These are phyloP conservation scores for Cistogaster globosa DNA, from an alignment of 2,888 invertebrate species.

Conservation along the genomic window DNA sequence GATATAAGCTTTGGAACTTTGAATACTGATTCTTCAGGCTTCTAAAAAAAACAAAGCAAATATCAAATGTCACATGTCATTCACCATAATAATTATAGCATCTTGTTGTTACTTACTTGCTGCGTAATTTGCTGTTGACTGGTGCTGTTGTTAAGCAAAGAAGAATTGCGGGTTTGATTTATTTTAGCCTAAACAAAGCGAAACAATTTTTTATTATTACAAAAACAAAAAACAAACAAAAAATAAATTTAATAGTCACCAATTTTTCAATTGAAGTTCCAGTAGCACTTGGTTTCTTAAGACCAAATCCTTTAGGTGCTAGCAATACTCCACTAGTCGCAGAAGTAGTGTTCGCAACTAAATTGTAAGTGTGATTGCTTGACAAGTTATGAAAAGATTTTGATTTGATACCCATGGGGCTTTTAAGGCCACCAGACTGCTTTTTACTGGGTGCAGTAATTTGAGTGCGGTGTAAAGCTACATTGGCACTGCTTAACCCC, in stretches of 20 bases:
- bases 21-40: constrained; percentile 77
- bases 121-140: constrained; percentile 41
- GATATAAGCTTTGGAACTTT: constrained; percentile 80
- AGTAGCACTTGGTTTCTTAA: constrained; percentile 63
- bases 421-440: constrained; percentile 76
- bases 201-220: not conserved
- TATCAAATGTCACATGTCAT: not conserved
- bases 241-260: constrained; percentile 1
- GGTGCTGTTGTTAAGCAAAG: constrained; percentile 38
- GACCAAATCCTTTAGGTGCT: constrained; percentile 56
- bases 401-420: constrained; percentile 82
- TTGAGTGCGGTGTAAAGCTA: constrained; percentile 52
- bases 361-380: constrained; percentile 67
- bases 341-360: constrained; percentile 25
- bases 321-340: constrained; percentile 28
- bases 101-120: constrained; percentile 41
- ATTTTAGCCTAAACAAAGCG: constrained; percentile 47
- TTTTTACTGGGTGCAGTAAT: constrained; percentile 39
- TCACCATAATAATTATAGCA: not conserved
- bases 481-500: constrained; percentile 52
- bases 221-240: no score
- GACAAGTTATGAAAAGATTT: constrained; percentile 82
- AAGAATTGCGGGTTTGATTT: constrained; percentile 50
- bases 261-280: constrained; percentile 49
- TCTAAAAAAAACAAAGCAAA: constrained; percentile 68